Conservation (phyloP, 2,797 vertebrate genomes). For the Acomys russatus region DNA sequence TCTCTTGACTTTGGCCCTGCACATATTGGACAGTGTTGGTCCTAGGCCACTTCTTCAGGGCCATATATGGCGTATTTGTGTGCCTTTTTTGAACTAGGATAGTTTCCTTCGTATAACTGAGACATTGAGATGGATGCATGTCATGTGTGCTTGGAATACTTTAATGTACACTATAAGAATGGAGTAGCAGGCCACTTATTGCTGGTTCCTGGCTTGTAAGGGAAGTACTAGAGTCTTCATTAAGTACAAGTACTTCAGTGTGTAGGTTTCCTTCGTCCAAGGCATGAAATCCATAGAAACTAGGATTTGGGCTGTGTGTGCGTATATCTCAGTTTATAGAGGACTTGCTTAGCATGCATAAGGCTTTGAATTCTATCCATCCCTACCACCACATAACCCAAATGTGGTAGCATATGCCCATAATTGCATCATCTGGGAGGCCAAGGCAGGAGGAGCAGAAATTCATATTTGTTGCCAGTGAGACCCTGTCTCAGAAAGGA, state of each 20-base stretch:
- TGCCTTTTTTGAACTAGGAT: neutral
- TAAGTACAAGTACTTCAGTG: slow-evolving; percentile 47
- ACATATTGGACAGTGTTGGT: neutral
- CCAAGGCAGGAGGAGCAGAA: neutral
- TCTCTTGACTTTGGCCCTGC: neutral
- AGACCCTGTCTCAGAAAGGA: neutral
- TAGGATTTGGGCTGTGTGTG: neutral
- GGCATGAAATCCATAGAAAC: neutral
- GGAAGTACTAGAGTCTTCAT: neutral
- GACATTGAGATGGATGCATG: neutral
- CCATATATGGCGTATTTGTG: neutral
- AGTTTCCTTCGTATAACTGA: neutral
- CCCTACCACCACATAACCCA: neutral
- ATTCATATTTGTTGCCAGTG: neutral
- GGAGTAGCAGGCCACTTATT: neutral
- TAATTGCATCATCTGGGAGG: neutral
- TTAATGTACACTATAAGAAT: slow-evolving; percentile 20
- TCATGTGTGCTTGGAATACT: neutral
- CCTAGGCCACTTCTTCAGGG: neutral
- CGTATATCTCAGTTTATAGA: neutral
- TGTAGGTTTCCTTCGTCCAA: neutral
- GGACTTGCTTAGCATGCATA: too few relatives aligned
- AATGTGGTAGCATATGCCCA: neutral
- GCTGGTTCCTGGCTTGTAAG: slow-evolving; percentile 22
- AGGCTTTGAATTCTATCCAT: neutral